Percentiles rank a stretch among this genome's conserved stretches.
Evolutionary conservation across 2,113 vertebrate species (phyloP).

Genomic region (Sander lucioperca): DNA sequence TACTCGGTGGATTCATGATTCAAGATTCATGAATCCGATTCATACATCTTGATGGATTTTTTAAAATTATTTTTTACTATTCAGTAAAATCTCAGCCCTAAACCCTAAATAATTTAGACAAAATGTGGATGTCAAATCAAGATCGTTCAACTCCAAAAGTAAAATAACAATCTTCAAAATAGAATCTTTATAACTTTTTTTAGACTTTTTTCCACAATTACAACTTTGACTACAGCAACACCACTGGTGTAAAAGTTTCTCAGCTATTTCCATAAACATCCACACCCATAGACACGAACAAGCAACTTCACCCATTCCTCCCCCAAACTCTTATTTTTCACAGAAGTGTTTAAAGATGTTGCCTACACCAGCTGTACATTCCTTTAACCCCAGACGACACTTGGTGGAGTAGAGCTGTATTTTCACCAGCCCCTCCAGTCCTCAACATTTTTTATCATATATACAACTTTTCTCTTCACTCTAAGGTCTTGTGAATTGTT

Average conservation of each 20-base stretch:
- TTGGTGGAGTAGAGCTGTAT: slow-evolving; percentile 14
- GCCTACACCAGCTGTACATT: slow-evolving; percentile 66
- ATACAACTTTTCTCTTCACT: slow-evolving; percentile 19
- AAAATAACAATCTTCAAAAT: neutral
- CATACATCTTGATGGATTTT: neutral
- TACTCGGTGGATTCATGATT: no score
- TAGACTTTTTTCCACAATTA: slow-evolving; percentile 18
- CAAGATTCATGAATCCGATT: neutral
- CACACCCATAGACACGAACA: slow-evolving; percentile 43
- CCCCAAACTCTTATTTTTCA: slow-evolving; percentile 46
- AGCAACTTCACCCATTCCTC: slow-evolving; percentile 35
- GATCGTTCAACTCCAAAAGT: neutral
- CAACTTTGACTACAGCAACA: neutral
- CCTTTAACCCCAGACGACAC: slow-evolving; percentile 56
- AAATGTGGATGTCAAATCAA: neutral
- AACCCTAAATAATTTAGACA: neutral
- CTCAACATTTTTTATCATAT: slow-evolving; percentile 25
- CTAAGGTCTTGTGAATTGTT: neutral
- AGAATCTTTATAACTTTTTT: neutral
- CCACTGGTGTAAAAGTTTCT: neutral
- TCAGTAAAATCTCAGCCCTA: neutral
- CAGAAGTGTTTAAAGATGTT: slow-evolving; percentile 75
- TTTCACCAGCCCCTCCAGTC: neutral
- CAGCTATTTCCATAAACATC: slow-evolving; percentile 51
- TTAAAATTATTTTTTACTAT: no score